Evolutionary conservation across 2,797 vertebrate genomes (phyloP).

Genomic region (Tarsius wallacei): DNA sequence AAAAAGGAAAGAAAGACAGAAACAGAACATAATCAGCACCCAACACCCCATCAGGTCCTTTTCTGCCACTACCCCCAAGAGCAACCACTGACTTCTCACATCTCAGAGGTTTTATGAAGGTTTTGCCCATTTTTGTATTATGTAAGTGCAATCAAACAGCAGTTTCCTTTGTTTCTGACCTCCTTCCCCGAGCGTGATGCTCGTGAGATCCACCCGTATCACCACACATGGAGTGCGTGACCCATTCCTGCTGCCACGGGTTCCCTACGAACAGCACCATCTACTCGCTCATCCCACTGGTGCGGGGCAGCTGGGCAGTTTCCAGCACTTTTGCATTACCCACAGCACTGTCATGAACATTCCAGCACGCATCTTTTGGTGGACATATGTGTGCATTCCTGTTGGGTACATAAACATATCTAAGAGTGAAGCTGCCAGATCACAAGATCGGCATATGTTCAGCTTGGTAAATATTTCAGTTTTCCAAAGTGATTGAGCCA

Average conservation of each 20-base stretch:
- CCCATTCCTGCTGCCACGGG: too few species aligned
- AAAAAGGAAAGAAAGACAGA: too few species aligned
- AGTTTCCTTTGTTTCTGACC: neutral
- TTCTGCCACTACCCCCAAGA: neutral
- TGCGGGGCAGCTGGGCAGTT: neutral
- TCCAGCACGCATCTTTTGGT: neutral
- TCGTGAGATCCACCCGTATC: rapidly evolving
- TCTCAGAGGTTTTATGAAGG: neutral
- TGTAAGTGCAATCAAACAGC: neutral
- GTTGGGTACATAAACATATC: neutral
- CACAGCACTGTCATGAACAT: rapidly evolving
- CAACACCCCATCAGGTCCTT: rapidly evolving
- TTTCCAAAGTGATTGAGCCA: conserved; percentile 12
- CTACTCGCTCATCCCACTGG: rapidly evolving
- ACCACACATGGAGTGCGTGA: rapidly evolving
- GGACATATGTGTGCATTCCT: neutral
- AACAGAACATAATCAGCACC: rapidly evolving
- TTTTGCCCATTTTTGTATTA: too few species aligned
- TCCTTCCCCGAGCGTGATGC: rapidly evolving
- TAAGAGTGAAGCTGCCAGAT: neutral
- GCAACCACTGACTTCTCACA: neutral
- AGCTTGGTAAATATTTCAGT: neutral
- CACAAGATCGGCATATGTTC: neutral
- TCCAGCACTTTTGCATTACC: neutral
- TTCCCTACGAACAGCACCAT: neutral